phyloP scores from a whole-genome alignment of 2,797 vertebrate genomes.

The Poeciliopsis gracilis region DNA sequence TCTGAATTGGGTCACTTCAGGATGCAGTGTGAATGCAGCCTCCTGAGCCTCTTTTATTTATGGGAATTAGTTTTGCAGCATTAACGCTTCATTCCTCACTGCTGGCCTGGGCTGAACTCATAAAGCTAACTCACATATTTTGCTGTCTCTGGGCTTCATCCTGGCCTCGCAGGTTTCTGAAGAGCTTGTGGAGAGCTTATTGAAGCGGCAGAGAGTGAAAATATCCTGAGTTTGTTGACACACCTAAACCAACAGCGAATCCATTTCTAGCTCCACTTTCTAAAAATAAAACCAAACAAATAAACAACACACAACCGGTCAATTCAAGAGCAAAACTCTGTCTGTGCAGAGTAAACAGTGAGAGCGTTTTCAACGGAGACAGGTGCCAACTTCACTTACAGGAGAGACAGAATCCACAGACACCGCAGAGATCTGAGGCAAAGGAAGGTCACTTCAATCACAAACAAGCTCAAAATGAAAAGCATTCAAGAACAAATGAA shows the following conservation, averaged over 20 bases:
- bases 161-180: constrained; percentile 20
- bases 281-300: constrained; percentile 77
- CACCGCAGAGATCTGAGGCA: constrained; percentile 25
- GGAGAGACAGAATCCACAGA: constrained; percentile 5
- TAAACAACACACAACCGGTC: constrained; percentile 71
- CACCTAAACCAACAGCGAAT: constrained; percentile 66
- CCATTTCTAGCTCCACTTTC: constrained; percentile 57
- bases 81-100: not conserved
- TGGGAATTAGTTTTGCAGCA: not conserved
- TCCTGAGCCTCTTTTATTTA: not conserved
- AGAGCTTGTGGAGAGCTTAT: constrained; percentile 54
- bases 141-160: constrained; percentile 3
- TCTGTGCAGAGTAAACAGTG: constrained; percentile 55
- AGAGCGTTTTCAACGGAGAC: constrained; percentile 64
- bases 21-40: too few relatives aligned
- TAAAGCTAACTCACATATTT: not conserved
- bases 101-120: not conserved
- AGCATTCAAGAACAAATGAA: not conserved
- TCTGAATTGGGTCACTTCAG: too few relatives aligned
- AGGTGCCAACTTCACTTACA: constrained; percentile 35
- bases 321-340: constrained; percentile 57
- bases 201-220: constrained; percentile 54
- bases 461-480: not conserved
- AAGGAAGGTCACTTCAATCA: constrained; percentile 1
- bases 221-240: constrained; percentile 61